phyloP scores from a whole-genome alignment of 2,113 vertebrate genomes.

The Acrocephalus arundinaceus region DNA sequence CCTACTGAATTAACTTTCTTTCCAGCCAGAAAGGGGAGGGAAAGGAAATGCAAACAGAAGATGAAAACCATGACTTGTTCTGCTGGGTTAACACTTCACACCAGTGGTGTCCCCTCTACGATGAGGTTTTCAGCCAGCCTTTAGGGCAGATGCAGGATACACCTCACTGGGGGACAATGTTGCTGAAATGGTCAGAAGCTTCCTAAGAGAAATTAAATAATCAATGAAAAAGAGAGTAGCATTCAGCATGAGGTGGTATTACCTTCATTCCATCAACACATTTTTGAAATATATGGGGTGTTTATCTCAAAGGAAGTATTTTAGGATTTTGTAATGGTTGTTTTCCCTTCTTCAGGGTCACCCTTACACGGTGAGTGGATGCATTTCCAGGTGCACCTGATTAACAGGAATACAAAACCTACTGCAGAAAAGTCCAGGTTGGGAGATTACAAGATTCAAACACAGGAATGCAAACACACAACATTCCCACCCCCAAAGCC shows the following conservation, averaged over 20 bases:
- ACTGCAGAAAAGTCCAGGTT: neutral
- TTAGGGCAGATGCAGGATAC: neutral
- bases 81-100: neutral
- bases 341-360: neutral
- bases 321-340: neutral
- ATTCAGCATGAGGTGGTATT: neutral
- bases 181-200: neutral
- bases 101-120: neutral
- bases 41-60: neutral
- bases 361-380: neutral
- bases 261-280: neutral
- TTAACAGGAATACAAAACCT: neutral
- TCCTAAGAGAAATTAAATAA: neutral
- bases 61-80: slow-evolving; percentile 27
- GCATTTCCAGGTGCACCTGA: neutral
- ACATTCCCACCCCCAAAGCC: fast-evolving
- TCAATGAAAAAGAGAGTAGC: neutral
- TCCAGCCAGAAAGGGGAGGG: neutral
- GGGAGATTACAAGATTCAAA: neutral
- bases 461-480: neutral
- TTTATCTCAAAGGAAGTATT: neutral
- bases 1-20: neutral
- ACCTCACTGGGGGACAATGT: neutral
- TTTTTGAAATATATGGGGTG: neutral
- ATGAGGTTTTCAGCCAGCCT: neutral